Evolutionary conservation across 1,140 invertebrate genomes (phyloP), one percentile per base, ranked within the genome.

Genomic region (Nomia melanderi): DNA sequence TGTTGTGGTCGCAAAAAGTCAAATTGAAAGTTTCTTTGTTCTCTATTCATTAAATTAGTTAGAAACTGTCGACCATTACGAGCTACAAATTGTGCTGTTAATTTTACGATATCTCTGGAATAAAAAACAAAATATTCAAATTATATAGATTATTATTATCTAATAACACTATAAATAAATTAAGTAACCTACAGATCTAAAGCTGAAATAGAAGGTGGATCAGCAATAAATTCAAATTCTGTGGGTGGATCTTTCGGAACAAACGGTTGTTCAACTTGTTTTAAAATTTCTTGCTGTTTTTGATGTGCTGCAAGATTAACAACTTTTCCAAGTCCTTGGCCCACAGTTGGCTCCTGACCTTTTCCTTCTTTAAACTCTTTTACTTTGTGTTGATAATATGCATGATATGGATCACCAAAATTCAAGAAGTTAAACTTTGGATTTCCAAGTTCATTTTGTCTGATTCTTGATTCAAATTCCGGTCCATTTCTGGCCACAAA

Each of bases 341-440:
- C 84, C 64, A 87, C 3, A 23, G 79, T 75, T 53, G 93, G 92
- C 79, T 94, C 93, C 83, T 92, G 91, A 12, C 89, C 95, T 94
- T 96, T 97, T 47, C 97, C 97, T 89, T 99, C 98, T 78, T 95
- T 95, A 88, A 99, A 98, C 88, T 99, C 98, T 89, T 97, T 98
- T 31, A 99, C 98, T 93, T 99, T 99, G 89, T 99, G 97, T 84
- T 98, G 96, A 93, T 99, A 99, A 88, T 99, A 99, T 0, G 98
- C 98, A 95, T 99, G 97, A 89, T 99, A 99, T 0, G 99, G 99
- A 93, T 99, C 99, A 1, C 97, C 97, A 78, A 95, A 93, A 88
- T 97, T 99, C n/a, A 99, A 93, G 90, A 99, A 99, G 91, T 98
- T 98, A 88, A 99, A 99, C 89, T 99, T 99, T 2, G 98, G 97